phyloP scores from a whole-genome alignment of 1,140 invertebrate species.

The Aphidius gifuensis region DNA sequence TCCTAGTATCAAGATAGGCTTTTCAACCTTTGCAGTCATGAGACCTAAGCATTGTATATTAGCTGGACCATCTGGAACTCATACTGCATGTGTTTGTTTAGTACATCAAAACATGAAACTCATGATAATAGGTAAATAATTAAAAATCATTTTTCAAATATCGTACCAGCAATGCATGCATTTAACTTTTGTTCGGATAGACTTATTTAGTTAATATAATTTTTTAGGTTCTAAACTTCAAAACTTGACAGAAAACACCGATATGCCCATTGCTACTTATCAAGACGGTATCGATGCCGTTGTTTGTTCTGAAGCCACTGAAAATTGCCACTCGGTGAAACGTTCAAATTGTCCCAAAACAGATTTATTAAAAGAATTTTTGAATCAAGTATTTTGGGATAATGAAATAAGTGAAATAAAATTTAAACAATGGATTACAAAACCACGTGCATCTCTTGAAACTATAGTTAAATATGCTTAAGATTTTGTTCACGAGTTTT shows the following conservation, averaged over 20 bases:
- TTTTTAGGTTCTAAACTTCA: neutral
- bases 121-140: constrained; percentile 23
- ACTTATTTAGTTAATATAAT: constrained; percentile 1
- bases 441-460: constrained; percentile 17
- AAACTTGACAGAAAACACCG: neutral
- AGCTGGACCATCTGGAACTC: constrained; percentile 26
- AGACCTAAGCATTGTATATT: constrained; percentile 28
- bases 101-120: constrained; percentile 34
- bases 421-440: constrained; percentile 19
- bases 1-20: constrained; percentile 22
- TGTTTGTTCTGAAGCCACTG: constrained; percentile 8
- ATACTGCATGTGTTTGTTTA: constrained; percentile 32
- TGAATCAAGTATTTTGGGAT: constrained; percentile 7
- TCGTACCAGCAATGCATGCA: no score
- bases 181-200: no score
- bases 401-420: constrained; percentile 15
- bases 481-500: constrained; percentile 17
- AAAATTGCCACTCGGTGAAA: constrained; percentile 6
- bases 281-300: constrained; percentile 15
- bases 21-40: constrained; percentile 29
- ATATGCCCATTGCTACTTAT: neutral
- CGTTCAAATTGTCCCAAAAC: constrained; percentile 15
- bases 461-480: constrained; percentile 3
- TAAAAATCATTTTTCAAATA: no score
- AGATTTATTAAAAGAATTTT: constrained; percentile 7